phyloP scores from a whole-genome alignment of 2,113 vertebrate species.

The Podocnemis expansa region DNA sequence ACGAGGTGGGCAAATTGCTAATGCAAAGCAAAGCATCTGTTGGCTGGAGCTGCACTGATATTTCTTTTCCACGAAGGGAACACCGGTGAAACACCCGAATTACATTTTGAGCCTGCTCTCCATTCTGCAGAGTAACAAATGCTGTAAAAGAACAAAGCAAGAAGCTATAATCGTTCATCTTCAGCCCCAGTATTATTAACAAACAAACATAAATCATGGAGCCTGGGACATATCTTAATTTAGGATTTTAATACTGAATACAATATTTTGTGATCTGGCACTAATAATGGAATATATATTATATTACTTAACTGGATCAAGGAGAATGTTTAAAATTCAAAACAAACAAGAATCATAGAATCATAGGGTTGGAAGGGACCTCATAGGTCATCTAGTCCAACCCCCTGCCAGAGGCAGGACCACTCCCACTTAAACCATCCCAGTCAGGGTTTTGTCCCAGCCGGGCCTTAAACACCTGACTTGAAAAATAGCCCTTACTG shows the following conservation, averaged over 20 bases:
- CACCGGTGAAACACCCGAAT: conserved; percentile 91
- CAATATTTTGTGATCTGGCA: background rate
- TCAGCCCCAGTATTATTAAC: background rate
- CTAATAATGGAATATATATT: rapidly evolving
- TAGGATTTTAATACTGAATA: background rate
- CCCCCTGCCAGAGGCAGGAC: no score
- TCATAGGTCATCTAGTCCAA: no score
- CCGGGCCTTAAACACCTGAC: no score
- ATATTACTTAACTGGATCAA: rapidly evolving
- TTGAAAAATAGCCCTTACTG: background rate
- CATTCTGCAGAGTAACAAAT: conserved; percentile 95
- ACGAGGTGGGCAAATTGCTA: conserved; percentile 90
- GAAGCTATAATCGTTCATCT: background rate
- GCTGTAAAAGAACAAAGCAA: conserved; percentile 78
- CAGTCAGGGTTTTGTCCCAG: no score
- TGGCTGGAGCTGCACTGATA: conserved; percentile 93
- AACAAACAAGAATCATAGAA: no score
- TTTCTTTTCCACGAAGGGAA: conserved; percentile 88
- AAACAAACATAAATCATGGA: rapidly evolving
- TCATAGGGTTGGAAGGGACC: no score
- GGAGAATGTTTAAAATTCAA: background rate
- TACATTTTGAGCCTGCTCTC: conserved; percentile 94
- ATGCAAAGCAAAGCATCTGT: conserved; percentile 95
- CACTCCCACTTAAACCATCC: no score
- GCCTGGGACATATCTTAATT: background rate